Evolutionary conservation across 2,797 vertebrate species (phyloP).

Genomic region (Cirrhinus molitorella): DNA sequence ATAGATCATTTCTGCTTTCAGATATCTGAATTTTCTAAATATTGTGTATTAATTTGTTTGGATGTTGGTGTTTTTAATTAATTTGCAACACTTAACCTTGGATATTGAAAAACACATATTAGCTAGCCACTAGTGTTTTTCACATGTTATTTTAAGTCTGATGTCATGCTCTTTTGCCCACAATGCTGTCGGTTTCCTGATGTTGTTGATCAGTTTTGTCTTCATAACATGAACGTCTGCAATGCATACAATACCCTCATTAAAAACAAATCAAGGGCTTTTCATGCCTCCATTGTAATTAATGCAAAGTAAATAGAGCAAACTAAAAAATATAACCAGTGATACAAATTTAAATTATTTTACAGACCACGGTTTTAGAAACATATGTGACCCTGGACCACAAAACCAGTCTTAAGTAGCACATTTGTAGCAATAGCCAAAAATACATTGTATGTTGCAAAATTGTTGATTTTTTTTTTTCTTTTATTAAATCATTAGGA

Average conservation of each 20-base stretch:
- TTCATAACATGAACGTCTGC: no score
- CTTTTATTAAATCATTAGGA: no score
- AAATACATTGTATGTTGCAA: no score
- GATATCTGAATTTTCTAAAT: no score
- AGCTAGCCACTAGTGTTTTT: background rate
- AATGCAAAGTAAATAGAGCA: background rate
- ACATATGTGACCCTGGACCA: background rate
- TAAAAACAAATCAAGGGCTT: background rate
- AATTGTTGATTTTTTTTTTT: no score
- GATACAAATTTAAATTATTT: background rate
- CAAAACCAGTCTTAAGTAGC: no score
- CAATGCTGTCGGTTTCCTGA: background rate
- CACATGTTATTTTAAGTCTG: background rate
- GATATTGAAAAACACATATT: no score
- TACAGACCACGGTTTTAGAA: slow-evolving; percentile 14
- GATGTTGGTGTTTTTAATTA: no score
- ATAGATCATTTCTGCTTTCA: no score
- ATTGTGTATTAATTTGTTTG: no score
- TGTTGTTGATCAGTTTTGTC: background rate
- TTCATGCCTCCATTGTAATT: background rate
- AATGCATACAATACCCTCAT: background rate
- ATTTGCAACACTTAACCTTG: no score
- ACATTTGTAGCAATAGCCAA: no score
- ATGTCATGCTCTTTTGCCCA: background rate
- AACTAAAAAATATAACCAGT: background rate